Evolutionary conservation across 1,140 invertebrate species (phyloP).

Genomic region (Trachelipus rathkii): DNA sequence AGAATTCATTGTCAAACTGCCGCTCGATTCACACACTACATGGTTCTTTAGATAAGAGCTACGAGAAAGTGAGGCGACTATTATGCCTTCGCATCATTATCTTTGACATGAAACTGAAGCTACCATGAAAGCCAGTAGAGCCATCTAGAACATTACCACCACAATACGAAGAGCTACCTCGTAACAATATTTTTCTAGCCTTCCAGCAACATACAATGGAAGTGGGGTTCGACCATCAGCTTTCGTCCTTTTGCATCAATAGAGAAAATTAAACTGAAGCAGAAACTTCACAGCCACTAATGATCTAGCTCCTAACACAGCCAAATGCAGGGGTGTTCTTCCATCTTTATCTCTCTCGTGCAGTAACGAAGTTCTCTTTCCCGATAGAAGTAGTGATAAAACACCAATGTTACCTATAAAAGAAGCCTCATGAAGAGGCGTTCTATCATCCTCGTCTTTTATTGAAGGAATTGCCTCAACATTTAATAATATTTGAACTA

Average conservation of each 20-base stretch:
- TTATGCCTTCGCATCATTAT: slow-evolving; percentile 69
- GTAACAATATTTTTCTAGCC: slow-evolving; percentile 62
- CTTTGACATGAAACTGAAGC: slow-evolving; percentile 75
- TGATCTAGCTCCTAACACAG: slow-evolving; percentile 65
- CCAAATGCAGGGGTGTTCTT: slow-evolving; percentile 68
- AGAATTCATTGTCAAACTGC: no score
- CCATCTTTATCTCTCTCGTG: slow-evolving; percentile 68
- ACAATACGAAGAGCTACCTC: slow-evolving; percentile 41
- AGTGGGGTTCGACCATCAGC: slow-evolving; percentile 80
- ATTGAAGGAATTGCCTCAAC: slow-evolving; percentile 27
- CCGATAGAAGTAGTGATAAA: slow-evolving; percentile 63
- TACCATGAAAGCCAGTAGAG: slow-evolving; percentile 73
- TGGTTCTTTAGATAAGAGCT: slow-evolving; percentile 31
- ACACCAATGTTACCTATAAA: slow-evolving; percentile 71
- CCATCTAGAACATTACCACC: slow-evolving; percentile 64
- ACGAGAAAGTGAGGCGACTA: slow-evolving; percentile 33
- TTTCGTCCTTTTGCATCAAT: slow-evolving; percentile 78
- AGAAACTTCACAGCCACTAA: slow-evolving; percentile 33
- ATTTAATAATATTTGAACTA: slow-evolving; percentile 27
- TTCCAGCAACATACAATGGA: slow-evolving; percentile 79
- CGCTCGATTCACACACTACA: slow-evolving; percentile 41
- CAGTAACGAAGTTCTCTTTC: slow-evolving; percentile 55
- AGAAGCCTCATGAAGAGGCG: slow-evolving; percentile 70
- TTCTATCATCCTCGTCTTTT: slow-evolving; percentile 58
- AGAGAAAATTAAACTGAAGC: slow-evolving; percentile 62